Conservation (phyloP, 2,888 invertebrate genomes). For the Altica lythri region DNA sequence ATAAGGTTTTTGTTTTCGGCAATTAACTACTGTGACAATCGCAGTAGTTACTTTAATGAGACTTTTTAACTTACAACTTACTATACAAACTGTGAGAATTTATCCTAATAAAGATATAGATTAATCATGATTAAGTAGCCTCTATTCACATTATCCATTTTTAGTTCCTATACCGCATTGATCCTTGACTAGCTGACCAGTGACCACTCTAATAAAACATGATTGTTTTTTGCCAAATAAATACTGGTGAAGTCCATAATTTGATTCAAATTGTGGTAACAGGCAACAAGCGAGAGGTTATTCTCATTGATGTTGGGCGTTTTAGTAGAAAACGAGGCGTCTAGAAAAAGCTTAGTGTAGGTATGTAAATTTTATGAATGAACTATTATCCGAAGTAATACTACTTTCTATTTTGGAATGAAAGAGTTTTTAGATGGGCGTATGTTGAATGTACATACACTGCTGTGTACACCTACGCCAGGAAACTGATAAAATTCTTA, state of each 20-base stretch:
- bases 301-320: conserved; percentile 17
- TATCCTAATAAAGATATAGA: too few species aligned
- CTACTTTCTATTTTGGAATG: conserved; percentile 40
- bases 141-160: too few species aligned
- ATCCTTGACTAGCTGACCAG: too few species aligned
- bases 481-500: conserved; percentile 12
- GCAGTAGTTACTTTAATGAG: too few species aligned
- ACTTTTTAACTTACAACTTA: too few species aligned
- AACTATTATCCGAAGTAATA: conserved; percentile 41
- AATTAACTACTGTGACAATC: too few species aligned
- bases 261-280: conserved; percentile 10
- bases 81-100: too few species aligned
- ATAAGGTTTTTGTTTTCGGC: too few species aligned
- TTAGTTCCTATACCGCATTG: too few species aligned
- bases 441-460: conserved; percentile 18
- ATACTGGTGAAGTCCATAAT: conserved; percentile 3
- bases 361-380: conserved; percentile 37
- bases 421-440: conserved; percentile 30
- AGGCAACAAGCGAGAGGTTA: conserved; percentile 3
- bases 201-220: conserved; percentile 8
- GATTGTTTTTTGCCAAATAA: background rate
- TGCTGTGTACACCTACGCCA: conserved; percentile 15
- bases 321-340: conserved; percentile 23
- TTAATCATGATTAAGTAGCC: too few species aligned
- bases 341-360: conserved; percentile 24